Base-by-base conservation (phyloP, 2,113 vertebrate genomes). In the Epinephelus lanceolatus region DNA sequence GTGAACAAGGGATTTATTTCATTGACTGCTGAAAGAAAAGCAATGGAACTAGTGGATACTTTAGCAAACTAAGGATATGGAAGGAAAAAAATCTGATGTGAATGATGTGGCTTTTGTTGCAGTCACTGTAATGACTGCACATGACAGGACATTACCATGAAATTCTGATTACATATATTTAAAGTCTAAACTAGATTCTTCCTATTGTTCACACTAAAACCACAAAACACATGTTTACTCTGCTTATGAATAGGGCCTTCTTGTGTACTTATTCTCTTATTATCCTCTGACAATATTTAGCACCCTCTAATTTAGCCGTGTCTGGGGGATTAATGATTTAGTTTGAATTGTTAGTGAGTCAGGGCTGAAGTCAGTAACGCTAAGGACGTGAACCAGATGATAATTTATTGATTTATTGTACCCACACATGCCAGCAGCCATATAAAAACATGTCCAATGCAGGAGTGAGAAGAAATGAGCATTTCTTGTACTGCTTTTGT, bases 191-290 rank as follows among this genome's bases (percentile, higher is more conserved):
- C 47, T 12, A 5, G 57, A 82, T 80, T 76, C 49, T 71, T 79
- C 23, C 74, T 51, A 91, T 88, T 92, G 91, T 92, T 91, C 47
- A 67, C 74, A 65, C 53, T 49, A 61, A 60, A 79, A 70, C 91
- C 91, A 88, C 91, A 89, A 92, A 87, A 74, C 81, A 83, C 78
- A 85, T 89, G 85, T 90, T 93, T 91, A 78, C 84, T 47, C 19
- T 49, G 4, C 10, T 56, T 68, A 74, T 78, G 60, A 86, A 85
- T 69, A 45, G 57, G 37, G 56, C n/a, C 57, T 25, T 75, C 18
- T 84, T 66, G 13, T 63, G 45, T 1, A 10, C 45, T 40, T 80
- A 21, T 84, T 69, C 60, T 77, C 60, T 60, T 60, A 71, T 85
- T 80, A 71, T 86, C 37, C 19, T 40, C 3, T 7, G 33, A 79